A percentile compares a stretch with the other conserved stretches of the same genome.
These are phyloP conservation scores for Stenurella melanura DNA, from an alignment of 2,888 invertebrate species.

Conservation along the genomic window DNA sequence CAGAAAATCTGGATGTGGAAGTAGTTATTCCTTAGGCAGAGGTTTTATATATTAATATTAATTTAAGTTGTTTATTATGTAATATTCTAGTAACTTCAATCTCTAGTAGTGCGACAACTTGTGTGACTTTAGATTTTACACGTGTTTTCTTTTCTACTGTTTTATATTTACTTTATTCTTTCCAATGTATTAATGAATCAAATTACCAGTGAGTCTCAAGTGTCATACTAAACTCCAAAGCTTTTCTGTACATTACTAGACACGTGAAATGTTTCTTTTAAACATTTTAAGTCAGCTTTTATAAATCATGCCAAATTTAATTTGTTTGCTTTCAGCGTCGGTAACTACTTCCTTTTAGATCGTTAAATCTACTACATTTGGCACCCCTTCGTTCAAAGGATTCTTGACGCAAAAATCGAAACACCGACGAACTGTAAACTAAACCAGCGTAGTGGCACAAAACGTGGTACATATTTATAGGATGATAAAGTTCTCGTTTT, in stretches of 20 bases:
- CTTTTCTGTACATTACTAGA: neutral
- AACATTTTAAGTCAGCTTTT: neutral
- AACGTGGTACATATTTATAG: constrained; percentile 38
- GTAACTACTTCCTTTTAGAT: neutral
- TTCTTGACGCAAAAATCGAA: constrained; percentile 5
- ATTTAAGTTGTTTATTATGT: no score
- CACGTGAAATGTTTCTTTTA: neutral
- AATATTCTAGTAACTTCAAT: no score
- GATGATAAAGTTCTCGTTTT: constrained; percentile 34
- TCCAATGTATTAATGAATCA: no score
- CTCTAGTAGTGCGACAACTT: no score
- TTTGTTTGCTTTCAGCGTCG: neutral
- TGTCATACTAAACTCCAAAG: no score
- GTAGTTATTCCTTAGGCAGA: no score
- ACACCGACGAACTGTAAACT: constrained; percentile 33
- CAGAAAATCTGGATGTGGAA: no score
- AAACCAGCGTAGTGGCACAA: constrained; percentile 19
- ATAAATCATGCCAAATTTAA: neutral
- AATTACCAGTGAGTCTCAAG: no score
- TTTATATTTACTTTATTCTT: no score
- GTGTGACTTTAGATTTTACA: no score
- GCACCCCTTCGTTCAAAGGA: neutral
- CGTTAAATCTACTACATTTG: constrained; percentile 2
- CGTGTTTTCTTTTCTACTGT: no score
- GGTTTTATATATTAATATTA: no score